Conservation (phyloP, 2,113 vertebrate genomes). For the Picathartes gymnocephalus region DNA sequence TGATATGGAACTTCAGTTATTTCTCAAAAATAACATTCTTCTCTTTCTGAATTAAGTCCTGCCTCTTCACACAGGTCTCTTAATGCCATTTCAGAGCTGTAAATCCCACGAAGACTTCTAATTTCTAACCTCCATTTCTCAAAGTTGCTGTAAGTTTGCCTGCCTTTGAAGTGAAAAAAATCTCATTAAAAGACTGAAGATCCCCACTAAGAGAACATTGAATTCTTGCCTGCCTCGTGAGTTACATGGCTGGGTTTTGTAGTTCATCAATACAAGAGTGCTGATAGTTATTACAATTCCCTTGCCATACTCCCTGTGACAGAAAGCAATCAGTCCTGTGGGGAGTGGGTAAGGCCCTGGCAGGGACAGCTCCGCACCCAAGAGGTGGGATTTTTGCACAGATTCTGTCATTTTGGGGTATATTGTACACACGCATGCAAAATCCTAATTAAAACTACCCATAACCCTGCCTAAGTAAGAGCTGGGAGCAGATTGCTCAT, state of each 20-base stretch:
- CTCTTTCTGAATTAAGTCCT: not conserved
- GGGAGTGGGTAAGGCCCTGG: not conserved
- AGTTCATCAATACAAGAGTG: not conserved
- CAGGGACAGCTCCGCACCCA: not conserved
- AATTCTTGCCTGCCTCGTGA: not conserved
- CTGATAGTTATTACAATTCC: not conserved
- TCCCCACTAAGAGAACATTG: not conserved
- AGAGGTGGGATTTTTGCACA: not conserved
- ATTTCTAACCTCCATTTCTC: constrained; percentile 23
- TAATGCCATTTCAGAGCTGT: not conserved
- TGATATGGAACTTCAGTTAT: not conserved
- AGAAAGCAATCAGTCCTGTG: not conserved
- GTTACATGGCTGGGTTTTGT: not conserved
- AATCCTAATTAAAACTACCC: not conserved
- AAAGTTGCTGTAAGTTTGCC: not conserved
- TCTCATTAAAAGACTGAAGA: constrained; percentile 27
- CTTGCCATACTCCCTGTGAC: not conserved
- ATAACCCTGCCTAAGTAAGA: not conserved
- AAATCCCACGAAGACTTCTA: not conserved
- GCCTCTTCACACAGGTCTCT: not conserved
- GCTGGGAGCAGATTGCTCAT: not conserved
- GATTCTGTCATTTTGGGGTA: not conserved
- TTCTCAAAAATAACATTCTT: not conserved
- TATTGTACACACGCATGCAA: not conserved
- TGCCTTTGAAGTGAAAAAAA: constrained; percentile 13